phyloP scores from a whole-genome alignment of 2,113 vertebrate genomes.

The mouse (Mus musculus) region DNA sequence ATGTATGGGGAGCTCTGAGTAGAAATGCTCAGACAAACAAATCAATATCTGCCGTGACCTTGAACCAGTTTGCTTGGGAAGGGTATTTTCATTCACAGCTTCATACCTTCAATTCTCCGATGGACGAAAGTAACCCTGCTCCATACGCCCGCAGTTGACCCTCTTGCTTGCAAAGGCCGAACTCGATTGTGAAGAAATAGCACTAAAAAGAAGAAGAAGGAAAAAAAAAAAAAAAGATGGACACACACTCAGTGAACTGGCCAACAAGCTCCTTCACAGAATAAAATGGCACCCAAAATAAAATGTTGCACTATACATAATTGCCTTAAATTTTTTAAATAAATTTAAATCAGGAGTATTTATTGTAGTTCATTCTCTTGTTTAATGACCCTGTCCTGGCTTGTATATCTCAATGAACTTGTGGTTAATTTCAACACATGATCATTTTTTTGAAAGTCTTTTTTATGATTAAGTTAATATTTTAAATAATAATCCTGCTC shows the following conservation, averaged over 20 bases:
- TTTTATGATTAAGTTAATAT: neutral
- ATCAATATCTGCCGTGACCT: conserved; percentile 70
- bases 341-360: conserved; percentile 54
- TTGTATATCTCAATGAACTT: neutral
- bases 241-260: neutral
- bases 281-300: conserved; percentile 14
- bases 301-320: neutral
- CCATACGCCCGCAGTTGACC: conserved; percentile 97
- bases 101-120: conserved; percentile 95
- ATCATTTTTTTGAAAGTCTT: neutral
- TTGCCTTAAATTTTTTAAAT: conserved; percentile 49
- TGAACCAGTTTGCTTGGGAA: conserved; percentile 66
- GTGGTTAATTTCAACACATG: neutral
- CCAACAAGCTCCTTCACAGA: conserved; percentile 46
- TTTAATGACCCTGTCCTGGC: neutral
- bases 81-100: conserved; percentile 63
- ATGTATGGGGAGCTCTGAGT: conserved; percentile 73
- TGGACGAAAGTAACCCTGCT: conserved; percentile 97
- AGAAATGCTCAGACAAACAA: conserved; percentile 70
- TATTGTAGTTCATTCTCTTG: neutral
- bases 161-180: conserved; percentile 98
- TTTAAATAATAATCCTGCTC: neutral
- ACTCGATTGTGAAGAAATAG: conserved; percentile 99
- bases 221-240: neutral
- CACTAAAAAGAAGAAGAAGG: conserved; percentile 87